These are phyloP conservation scores for Psilopsiagon aymara DNA, from an alignment of 2,113 vertebrate genomes.

Conservation along the genomic window DNA sequence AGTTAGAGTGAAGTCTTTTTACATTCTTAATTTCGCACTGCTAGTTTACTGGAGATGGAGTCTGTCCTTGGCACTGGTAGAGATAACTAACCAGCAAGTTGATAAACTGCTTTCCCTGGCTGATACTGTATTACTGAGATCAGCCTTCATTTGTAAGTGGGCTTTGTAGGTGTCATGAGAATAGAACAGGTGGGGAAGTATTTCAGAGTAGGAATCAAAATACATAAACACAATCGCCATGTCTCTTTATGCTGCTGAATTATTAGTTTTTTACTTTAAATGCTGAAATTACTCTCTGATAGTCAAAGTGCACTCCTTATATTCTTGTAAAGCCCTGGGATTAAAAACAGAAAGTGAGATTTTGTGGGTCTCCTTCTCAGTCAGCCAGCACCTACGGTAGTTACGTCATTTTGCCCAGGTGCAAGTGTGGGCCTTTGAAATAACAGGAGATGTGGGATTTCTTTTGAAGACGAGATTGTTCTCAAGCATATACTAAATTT, in stretches of 20 bases:
- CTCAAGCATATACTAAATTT: constrained; percentile 50
- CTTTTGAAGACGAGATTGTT: constrained; percentile 58
- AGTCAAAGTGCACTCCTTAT: background rate
- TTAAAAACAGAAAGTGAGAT: background rate
- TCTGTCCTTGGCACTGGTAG: background rate
- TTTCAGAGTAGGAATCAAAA: background rate
- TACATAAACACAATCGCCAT: fast-evolving
- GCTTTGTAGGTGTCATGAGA: background rate
- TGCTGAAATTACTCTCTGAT: background rate
- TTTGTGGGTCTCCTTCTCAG: constrained; percentile 17
- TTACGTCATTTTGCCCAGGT: constrained; percentile 46
- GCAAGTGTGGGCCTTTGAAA: constrained; percentile 44
- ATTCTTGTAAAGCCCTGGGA: background rate
- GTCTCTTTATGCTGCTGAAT: background rate
- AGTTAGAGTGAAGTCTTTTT: background rate
- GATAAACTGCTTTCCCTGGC: background rate
- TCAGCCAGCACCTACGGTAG: constrained; percentile 1
- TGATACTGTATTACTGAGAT: background rate
- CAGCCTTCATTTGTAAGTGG: background rate
- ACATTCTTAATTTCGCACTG: background rate
- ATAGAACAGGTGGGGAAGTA: background rate
- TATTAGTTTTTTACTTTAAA: background rate
- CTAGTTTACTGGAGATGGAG: background rate
- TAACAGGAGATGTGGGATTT: constrained; percentile 43
- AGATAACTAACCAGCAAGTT: background rate